Percentiles rank a stretch among this genome's conserved stretches.
Conservation (phyloP, 1,140 invertebrate species). For the Aphelinus certus region DNA sequence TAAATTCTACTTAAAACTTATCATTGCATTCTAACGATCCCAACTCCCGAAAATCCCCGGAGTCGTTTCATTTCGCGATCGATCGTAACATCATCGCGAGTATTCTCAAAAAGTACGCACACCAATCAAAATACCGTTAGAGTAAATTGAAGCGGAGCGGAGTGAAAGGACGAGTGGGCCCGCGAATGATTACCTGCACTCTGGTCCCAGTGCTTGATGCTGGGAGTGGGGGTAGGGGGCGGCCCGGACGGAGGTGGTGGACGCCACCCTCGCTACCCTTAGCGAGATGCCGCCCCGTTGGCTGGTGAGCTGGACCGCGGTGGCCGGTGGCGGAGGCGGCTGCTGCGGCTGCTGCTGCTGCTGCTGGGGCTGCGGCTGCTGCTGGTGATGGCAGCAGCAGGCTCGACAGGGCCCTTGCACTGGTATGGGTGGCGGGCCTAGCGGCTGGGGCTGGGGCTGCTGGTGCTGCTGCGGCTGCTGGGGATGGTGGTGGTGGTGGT, state of each 20-base stretch:
- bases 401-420: constrained; percentile 38
- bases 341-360: constrained; percentile 56
- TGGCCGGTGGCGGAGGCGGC: constrained; percentile 47
- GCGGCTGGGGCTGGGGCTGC: constrained; percentile 46
- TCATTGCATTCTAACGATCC: no score
- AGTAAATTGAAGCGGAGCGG: no score
- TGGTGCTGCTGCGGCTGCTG: constrained; percentile 57
- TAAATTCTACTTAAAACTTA: no score
- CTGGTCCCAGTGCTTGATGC: constrained; percentile 63
- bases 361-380: constrained; percentile 57
- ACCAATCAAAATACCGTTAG: no score
- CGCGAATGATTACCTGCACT: constrained; percentile 61
- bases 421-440: constrained; percentile 46
- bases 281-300: constrained; percentile 64
- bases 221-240: constrained; percentile 66
- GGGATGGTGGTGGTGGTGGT: constrained; percentile 57
- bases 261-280: constrained; percentile 67
- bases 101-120: no score
- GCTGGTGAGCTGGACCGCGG: constrained; percentile 60
- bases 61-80: no score
- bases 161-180: no score
- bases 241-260: constrained; percentile 66
- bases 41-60: no score
- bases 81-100: no score
- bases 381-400: constrained; percentile 38